Percentiles rank a stretch among this genome's conserved stretches.
These are phyloP conservation scores for Drosophila hamatofila DNA, from an alignment of 2,888 invertebrate species.

Conservation along the genomic window DNA sequence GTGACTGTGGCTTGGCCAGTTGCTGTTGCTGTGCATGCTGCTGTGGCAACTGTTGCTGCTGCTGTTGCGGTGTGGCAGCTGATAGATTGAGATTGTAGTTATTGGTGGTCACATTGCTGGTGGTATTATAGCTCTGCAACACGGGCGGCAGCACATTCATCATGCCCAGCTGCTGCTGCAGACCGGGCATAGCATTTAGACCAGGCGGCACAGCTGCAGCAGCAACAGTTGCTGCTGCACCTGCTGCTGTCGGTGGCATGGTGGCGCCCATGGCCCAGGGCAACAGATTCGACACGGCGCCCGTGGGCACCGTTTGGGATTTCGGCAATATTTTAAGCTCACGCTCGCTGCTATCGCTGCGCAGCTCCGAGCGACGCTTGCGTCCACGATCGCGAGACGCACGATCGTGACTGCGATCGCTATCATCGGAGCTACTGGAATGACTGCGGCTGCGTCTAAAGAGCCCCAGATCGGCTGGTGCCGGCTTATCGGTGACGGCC, in stretches of 20 bases:
- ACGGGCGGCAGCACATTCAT: conserved; percentile 48
- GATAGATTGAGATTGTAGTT: conserved; percentile 71
- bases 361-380: conserved; percentile 72
- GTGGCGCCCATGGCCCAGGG: conserved; percentile 52
- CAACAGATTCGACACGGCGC: conserved; percentile 6
- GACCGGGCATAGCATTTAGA: conserved; percentile 7
- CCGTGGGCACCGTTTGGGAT: neutral
- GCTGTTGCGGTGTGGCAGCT: conserved; percentile 4
- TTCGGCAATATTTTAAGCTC: conserved; percentile 44
- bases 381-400: conserved; percentile 74
- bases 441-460: conserved; percentile 79
- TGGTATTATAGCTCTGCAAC: conserved; percentile 69
- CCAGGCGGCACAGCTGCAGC: conserved; percentile 15
- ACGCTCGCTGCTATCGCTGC: conserved; percentile 77
- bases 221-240: conserved; percentile 5
- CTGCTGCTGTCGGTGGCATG: conserved; percentile 4
- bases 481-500: conserved; percentile 13
- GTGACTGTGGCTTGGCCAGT: conserved; percentile 14
- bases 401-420: conserved; percentile 78
- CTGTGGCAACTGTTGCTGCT: conserved; percentile 5
- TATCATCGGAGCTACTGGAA: conserved; percentile 72
- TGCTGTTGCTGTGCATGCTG: conserved; percentile 12
- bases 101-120: conserved; percentile 50
- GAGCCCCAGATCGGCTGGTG: neutral
- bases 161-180: conserved; percentile 41